These are phyloP conservation scores for Poecilia latipinna DNA, from an alignment of 2,113 vertebrate species.

Conservation along the genomic window DNA sequence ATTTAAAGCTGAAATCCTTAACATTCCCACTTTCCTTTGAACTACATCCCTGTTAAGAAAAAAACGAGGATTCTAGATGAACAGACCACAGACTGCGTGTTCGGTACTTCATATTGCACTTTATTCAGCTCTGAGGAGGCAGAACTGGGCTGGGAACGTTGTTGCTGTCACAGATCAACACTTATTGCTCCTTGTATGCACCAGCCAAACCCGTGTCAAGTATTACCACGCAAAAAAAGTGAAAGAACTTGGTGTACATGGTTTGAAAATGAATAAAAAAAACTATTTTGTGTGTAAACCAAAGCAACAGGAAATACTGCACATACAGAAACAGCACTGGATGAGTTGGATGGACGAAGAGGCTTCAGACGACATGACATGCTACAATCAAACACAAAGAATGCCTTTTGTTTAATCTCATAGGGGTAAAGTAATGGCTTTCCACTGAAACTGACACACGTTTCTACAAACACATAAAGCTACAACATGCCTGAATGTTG, in stretches of 20 bases:
- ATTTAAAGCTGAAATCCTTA: background rate
- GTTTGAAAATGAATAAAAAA: background rate
- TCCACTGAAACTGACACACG: background rate
- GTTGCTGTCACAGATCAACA: conserved; percentile 60
- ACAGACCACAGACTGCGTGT: background rate
- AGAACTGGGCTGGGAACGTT: conserved; percentile 37
- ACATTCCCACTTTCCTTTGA: no score
- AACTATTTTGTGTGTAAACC: conserved; percentile 16
- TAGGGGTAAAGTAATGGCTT: conserved; percentile 25
- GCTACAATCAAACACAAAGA: background rate
- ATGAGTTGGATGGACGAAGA: background rate
- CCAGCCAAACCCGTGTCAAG: conserved; percentile 26
- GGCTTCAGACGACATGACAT: conserved; percentile 12
- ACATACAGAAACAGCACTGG: background rate
- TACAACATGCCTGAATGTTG: background rate
- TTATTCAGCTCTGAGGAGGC: conserved; percentile 66
- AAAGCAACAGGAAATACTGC: conserved; percentile 27
- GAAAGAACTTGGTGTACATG: background rate
- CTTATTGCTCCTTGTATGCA: conserved; percentile 61
- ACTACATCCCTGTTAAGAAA: background rate
- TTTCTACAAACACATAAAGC: background rate
- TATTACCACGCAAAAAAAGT: conserved; percentile 16
- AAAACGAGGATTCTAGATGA: background rate
- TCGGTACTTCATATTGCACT: conserved; percentile 74
- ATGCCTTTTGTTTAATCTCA: conserved; percentile 19